These are phyloP conservation scores for Cryptoprocta ferox DNA, from an alignment of 2,797 vertebrate species.

Conservation along the genomic window DNA sequence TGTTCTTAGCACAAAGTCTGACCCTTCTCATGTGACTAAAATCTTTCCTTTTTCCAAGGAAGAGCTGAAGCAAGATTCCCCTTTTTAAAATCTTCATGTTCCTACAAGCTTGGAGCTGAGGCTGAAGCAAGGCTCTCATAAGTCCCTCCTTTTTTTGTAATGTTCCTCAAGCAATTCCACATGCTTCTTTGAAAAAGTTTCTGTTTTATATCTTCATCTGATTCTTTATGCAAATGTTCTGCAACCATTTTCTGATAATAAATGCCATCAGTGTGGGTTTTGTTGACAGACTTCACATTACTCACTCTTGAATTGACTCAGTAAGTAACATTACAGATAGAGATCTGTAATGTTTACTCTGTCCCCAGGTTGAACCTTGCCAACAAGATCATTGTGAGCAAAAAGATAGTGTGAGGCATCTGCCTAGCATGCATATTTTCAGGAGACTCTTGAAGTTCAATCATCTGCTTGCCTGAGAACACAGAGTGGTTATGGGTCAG, in stretches of 20 bases:
- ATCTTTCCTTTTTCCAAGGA: conserved; percentile 95
- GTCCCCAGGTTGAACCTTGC: conserved; percentile 97
- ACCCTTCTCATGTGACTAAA: conserved; percentile 95
- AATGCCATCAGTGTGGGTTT: conserved; percentile 96
- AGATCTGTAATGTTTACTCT: conserved; percentile 95
- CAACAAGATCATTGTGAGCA: conserved; percentile 95
- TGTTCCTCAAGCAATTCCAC: conserved; percentile 93
- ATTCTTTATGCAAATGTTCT: conserved; percentile 91
- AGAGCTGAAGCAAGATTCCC: conserved; percentile 96
- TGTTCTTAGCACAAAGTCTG: conserved; percentile 94
- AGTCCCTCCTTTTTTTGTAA: conserved; percentile 93
- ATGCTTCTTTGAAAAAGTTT: conserved; percentile 94
- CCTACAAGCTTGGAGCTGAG: conserved; percentile 95
- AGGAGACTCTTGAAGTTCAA: conserved; percentile 96
- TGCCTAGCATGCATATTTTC: conserved; percentile 98
- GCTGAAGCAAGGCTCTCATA: conserved; percentile 95
- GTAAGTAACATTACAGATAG: conserved; percentile 94
- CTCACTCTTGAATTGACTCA: conserved; percentile 93
- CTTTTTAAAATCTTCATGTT: conserved; percentile 97
- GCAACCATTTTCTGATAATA: conserved; percentile 97
- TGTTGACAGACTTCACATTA: conserved; percentile 94
- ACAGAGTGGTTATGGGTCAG: conserved; percentile 94
- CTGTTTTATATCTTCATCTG: conserved; percentile 91
- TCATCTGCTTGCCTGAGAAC: conserved; percentile 98
- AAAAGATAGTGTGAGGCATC: conserved; percentile 95